Evolutionary conservation across 2,888 invertebrate genomes (phyloP).

Genomic region (Drosophila mimetica): DNA sequence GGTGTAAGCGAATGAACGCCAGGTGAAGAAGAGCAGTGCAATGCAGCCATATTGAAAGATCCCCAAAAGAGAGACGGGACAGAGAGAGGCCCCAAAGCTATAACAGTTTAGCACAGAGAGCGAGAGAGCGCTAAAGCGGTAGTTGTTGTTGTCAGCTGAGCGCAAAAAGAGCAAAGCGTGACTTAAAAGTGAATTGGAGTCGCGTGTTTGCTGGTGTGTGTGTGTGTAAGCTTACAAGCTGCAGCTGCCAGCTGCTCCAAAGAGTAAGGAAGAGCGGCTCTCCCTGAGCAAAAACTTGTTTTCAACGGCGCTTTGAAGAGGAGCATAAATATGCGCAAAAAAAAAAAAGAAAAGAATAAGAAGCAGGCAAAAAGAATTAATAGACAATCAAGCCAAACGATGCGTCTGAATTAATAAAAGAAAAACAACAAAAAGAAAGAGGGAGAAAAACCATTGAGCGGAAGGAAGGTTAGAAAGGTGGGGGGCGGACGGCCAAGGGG

Average conservation of each 20-base stretch:
- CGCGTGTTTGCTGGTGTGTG: slow-evolving; percentile 31
- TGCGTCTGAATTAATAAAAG: slow-evolving; percentile 55
- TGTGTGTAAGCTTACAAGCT: slow-evolving; percentile 56
- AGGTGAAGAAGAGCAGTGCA: slow-evolving; percentile 72
- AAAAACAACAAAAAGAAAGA: slow-evolving; percentile 20
- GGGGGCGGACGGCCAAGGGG: slow-evolving; percentile 24
- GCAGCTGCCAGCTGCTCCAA: slow-evolving; percentile 74
- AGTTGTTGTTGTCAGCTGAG: slow-evolving; percentile 67
- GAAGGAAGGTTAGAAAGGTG: slow-evolving; percentile 60
- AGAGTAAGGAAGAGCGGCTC: slow-evolving; percentile 27
- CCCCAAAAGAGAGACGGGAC: slow-evolving; percentile 26
- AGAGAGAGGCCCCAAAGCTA: slow-evolving; percentile 64
- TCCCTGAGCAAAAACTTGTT: slow-evolving; percentile 65
- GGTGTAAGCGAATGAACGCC: slow-evolving; percentile 76
- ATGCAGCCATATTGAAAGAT: slow-evolving; percentile 73
- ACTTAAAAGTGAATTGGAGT: slow-evolving; percentile 77
- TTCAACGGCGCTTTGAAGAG: slow-evolving; percentile 77
- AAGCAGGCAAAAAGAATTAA: slow-evolving; percentile 63
- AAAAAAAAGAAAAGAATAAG: slow-evolving; percentile 40
- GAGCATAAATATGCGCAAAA: slow-evolving; percentile 60
- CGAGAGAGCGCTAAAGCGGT: slow-evolving; percentile 11
- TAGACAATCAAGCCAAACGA: slow-evolving; percentile 68
- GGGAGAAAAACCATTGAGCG: slow-evolving; percentile 16
- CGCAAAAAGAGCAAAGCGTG: slow-evolving; percentile 76
- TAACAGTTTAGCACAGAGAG: slow-evolving; percentile 67